Evolutionary conservation across 1,140 invertebrate genomes (phyloP), one percentile per base, ranked within the genome.

Genomic region (Myzus persicae): DNA sequence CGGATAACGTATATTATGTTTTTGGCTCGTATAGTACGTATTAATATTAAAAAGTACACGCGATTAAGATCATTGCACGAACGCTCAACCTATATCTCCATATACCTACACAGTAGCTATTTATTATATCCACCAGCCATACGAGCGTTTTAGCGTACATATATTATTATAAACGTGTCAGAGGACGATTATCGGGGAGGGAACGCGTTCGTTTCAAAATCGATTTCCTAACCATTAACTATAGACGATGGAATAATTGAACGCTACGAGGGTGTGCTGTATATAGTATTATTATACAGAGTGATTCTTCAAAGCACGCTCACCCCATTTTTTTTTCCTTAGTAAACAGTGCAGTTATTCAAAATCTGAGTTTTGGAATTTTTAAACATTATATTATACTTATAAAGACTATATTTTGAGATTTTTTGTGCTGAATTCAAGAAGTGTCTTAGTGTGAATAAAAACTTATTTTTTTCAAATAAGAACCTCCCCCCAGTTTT

Each of bases 111-210:
- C 26, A 59, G 26, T 76, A 76, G 59, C 59, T 76, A 76, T 76
- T 76, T 76, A 76, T 76, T 18, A 76, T n/a, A 76, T 76, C n/a
- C 31, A 76, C 36, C 14, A 76, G 59, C 59, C 36, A 76, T 76
- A 6, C 14, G 36, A 18, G 31, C 14, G 7, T 76, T 76, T 76
- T n/a, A n/a, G 31, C n/a, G n/a, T 76, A 76, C 59, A n/a, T 24
- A 76, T 76, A 76, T 76, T 76, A 76, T 76, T 76, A 76, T 76
- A 76, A 76, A 76, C 59, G 59, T 24, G 59, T n/a, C 20, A 76
- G 31, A 76, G 59, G n/a, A 76, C 59, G 59, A 67, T 67, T 67
- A 67, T 67, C 59, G 6, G n/a, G n/a, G 59, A n/a, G 31, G n/a
- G 31, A 76, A 76, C 14, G 31, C 14, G 14, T 76, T 76, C 31